phyloP scores from a whole-genome alignment of 2,888 invertebrate genomes.

The Caenorhabditis sinica region DNA sequence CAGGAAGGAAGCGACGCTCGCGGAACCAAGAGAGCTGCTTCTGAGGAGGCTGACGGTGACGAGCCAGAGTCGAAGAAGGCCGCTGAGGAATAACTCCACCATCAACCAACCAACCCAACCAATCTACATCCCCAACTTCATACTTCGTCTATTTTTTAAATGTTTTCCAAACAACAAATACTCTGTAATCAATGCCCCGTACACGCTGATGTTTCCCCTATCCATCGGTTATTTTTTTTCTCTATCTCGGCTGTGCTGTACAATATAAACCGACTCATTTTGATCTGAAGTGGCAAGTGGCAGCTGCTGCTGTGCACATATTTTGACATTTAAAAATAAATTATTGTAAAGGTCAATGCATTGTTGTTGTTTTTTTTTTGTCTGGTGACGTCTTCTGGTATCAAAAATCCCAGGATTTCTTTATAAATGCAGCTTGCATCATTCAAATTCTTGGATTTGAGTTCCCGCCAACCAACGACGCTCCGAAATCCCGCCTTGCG shows the following conservation, averaged over 20 bases:
- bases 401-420: not conserved
- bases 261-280: conserved; percentile 35
- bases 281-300: conserved; percentile 22
- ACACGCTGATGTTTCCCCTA: conserved; percentile 4
- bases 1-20: conserved; percentile 38
- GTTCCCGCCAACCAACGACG: conserved; percentile 4
- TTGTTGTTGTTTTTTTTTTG: not conserved
- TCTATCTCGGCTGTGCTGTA: conserved; percentile 38
- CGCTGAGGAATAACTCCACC: conserved; percentile 38
- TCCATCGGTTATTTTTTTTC: conserved; percentile 8
- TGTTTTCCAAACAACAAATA: conserved; percentile 15
- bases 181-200: conserved; percentile 4
- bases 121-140: not conserved
- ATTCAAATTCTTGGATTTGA: not conserved
- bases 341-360: conserved; percentile 1
- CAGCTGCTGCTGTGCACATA: not conserved
- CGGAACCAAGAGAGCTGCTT: conserved; percentile 65
- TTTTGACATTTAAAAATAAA: conserved; percentile 12
- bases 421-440: not conserved
- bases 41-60: conserved; percentile 39
- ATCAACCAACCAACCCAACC: not conserved
- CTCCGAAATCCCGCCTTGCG: conserved; percentile 22
- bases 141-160: conserved; percentile 5
- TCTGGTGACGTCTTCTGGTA: not conserved
- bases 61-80: conserved; percentile 69